Percentiles rank a stretch among this genome's conserved stretches.
These are phyloP conservation scores for Gadopsis marmoratus DNA, from an alignment of 2,797 vertebrate species.

Conservation along the genomic window DNA sequence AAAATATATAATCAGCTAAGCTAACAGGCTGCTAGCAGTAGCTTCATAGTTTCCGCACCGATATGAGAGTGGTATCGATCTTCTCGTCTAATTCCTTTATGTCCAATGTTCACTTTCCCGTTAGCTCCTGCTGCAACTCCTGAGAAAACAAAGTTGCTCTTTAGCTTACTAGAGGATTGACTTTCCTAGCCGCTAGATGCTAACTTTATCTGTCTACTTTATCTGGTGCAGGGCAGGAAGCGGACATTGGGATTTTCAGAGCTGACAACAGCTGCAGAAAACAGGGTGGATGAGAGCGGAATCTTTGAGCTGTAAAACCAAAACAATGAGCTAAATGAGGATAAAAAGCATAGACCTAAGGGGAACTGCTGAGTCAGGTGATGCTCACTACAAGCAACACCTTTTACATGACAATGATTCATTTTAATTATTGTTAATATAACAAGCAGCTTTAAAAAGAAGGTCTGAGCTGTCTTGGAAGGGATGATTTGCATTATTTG, in stretches of 20 bases:
- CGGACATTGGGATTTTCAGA: not conserved
- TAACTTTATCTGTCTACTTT: not conserved
- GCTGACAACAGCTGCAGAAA: not conserved
- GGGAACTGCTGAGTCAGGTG: not conserved
- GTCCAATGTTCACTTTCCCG: not conserved
- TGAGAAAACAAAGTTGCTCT: not conserved
- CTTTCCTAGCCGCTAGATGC: not conserved
- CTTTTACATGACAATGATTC: not conserved
- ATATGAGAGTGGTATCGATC: too few species aligned
- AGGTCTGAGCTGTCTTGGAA: not conserved
- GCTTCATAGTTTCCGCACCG: not conserved
- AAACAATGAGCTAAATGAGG: conserved; percentile 11
- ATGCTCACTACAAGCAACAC: not conserved
- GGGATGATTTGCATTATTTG: not conserved
- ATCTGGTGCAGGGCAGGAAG: not conserved
- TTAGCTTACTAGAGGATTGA: too few species aligned
- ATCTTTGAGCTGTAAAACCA: not conserved
- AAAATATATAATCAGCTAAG: not conserved
- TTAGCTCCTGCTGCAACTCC: too few species aligned
- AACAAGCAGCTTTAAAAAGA: not conserved
- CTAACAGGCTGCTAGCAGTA: too few species aligned
- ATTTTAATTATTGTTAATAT: not conserved
- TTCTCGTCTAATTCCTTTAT: not conserved
- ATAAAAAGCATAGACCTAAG: not conserved
- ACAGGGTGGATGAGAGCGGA: not conserved